Percentiles rank a stretch among this genome's conserved stretches.
These are phyloP conservation scores for Porites lutea DNA, from an alignment of 64 coral and sea anemone genomes.

Conservation along the genomic window DNA sequence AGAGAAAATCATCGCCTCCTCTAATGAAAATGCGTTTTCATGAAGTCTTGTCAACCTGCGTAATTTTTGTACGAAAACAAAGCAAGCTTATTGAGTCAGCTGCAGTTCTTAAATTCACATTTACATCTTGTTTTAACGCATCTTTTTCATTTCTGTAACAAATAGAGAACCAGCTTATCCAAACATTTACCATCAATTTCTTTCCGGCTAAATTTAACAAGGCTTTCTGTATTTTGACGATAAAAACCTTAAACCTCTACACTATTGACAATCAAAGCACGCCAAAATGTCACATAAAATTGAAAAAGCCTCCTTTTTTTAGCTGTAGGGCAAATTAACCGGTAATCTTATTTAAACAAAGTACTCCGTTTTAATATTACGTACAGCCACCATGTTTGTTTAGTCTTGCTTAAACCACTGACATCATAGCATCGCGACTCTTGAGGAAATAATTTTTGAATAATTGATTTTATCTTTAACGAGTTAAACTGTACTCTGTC, in stretches of 20 bases:
- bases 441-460: conserved; percentile 17
- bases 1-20: no score
- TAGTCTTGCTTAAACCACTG: not conserved
- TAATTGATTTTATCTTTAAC: not conserved
- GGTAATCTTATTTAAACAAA: conserved; percentile 28
- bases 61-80: conserved; percentile 4
- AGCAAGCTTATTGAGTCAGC: conserved; percentile 32
- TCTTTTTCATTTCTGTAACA: no score
- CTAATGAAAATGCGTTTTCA: no score
- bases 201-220: no score
- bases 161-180: no score
- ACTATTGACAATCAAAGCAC: no score
- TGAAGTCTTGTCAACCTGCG: not conserved
- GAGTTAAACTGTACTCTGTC: not conserved
- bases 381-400: conserved; percentile 21
- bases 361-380: not conserved
- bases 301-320: not conserved
- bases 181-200: no score
- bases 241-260: no score
- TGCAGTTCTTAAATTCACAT: not conserved
- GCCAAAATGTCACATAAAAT: no score
- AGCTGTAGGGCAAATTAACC: not conserved
- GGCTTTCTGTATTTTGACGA: no score
- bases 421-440: not conserved
- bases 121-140: not conserved